Conservation (phyloP, 1,140 invertebrate species). For the Xylocopa sonorina region DNA sequence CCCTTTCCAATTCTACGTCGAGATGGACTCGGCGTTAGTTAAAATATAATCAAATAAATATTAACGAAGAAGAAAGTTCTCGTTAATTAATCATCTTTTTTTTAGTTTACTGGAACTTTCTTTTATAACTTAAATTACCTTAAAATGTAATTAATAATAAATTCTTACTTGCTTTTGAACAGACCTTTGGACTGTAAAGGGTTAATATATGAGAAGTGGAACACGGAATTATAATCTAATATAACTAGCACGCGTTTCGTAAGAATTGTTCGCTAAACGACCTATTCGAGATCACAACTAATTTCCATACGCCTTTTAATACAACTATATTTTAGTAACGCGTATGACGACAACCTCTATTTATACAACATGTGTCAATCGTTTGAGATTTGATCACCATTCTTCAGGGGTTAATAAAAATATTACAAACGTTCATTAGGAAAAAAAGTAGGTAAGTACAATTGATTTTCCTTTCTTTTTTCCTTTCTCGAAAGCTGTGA, state of each 20-base stretch:
- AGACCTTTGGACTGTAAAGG: too few relatives aligned
- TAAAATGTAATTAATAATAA: too few relatives aligned
- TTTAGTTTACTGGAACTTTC: too few relatives aligned
- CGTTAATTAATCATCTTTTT: too few relatives aligned
- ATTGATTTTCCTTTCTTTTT: background rate
- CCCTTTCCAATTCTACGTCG: too few relatives aligned
- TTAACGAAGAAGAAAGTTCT: too few relatives aligned
- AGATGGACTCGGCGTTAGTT: too few relatives aligned
- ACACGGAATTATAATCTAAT: background rate
- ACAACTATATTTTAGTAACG: conserved; percentile 43
- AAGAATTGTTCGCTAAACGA: conserved; percentile 23
- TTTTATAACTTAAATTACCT: too few relatives aligned
- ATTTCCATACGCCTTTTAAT: conserved; percentile 38
- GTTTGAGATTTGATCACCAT: conserved; percentile 22
- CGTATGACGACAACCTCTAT: conserved; percentile 72
- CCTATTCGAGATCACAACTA: conserved; percentile 25
- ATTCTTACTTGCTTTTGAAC: too few relatives aligned
- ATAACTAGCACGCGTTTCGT: conserved; percentile 1
- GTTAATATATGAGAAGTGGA: background rate
- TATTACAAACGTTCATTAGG: background rate
- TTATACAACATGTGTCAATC: conserved; percentile 67
- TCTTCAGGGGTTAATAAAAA: background rate
- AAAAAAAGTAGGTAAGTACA: too few relatives aligned
- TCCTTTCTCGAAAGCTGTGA: too few relatives aligned
- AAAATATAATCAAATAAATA: too few relatives aligned